Evolutionary conservation across 2,113 vertebrate genomes (phyloP).

Genomic region (Crotalus horridus): DNA sequence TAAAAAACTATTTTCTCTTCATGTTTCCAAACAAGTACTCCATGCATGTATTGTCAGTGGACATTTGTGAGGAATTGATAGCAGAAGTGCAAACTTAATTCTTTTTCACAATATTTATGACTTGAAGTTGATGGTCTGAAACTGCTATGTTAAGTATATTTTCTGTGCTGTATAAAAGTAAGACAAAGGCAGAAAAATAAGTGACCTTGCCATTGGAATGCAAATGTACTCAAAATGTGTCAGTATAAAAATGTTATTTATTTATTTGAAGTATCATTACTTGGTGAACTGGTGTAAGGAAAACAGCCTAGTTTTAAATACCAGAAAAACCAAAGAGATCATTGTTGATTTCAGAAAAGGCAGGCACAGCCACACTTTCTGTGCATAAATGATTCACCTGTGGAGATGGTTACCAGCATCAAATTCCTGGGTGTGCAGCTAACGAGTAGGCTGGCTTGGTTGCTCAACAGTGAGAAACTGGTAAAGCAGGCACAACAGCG

Average conservation of each 20-base stretch:
- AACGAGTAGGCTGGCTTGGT: no score
- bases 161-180: not conserved
- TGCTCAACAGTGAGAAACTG: no score
- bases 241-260: not conserved
- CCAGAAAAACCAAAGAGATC: no score
- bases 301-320: no score
- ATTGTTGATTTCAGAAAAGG: no score
- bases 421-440: no score
- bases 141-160: not conserved
- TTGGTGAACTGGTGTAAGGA: no score
- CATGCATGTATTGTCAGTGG: not conserved
- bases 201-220: not conserved
- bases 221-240: not conserved
- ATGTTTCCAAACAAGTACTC: not conserved
- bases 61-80: not conserved
- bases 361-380: no score
- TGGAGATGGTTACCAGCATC: no score
- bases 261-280: not conserved
- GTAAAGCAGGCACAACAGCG: no score
- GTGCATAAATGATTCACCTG: no score
- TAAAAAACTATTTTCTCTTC: not conserved
- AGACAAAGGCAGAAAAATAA: not conserved
- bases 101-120: not conserved
- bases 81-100: not conserved
- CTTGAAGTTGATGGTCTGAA: not conserved